Percentiles rank a stretch among this genome's conserved stretches.
Evolutionary conservation across 2,113 vertebrate genomes (phyloP).

Genomic region (Cryptotis parvus): DNA sequence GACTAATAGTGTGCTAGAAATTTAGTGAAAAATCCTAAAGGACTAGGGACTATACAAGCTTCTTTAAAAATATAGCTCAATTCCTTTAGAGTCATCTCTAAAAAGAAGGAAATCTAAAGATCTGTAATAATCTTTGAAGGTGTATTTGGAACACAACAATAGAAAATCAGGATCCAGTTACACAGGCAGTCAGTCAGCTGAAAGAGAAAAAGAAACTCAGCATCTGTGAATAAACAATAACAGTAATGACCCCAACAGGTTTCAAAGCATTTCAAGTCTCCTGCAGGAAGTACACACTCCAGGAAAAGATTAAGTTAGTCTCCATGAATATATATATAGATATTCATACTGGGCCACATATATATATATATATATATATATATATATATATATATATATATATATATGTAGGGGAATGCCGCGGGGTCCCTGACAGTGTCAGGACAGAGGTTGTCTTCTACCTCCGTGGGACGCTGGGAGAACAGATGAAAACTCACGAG

Average conservation of each 20-base stretch:
- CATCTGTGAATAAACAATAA: constrained; percentile 60
- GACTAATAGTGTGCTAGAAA: background rate
- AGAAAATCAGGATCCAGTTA: constrained; percentile 61
- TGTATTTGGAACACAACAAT: constrained; percentile 51
- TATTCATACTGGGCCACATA: no score
- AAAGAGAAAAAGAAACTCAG: constrained; percentile 52
- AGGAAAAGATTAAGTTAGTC: constrained; percentile 62
- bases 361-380: no score
- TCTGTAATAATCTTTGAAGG: constrained; percentile 55
- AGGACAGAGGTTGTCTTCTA: no score
- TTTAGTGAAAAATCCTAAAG: background rate
- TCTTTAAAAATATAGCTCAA: constrained; percentile 48
- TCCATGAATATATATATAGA: no score
- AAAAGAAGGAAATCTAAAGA: constrained; percentile 43
- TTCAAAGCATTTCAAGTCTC: constrained; percentile 52
- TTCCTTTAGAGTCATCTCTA: background rate
- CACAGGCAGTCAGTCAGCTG: constrained; percentile 49
- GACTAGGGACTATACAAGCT: background rate
- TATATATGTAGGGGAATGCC: no score
- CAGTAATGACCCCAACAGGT: background rate
- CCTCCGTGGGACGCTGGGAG: no score
- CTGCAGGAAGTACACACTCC: background rate
- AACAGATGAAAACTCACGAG: no score
- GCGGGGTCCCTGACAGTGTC: no score
- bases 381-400: no score